A percentile compares a stretch with the other conserved stretches of the same genome.
Conservation (phyloP, 1,140 invertebrate genomes). For the Condylostylus longicornis region DNA sequence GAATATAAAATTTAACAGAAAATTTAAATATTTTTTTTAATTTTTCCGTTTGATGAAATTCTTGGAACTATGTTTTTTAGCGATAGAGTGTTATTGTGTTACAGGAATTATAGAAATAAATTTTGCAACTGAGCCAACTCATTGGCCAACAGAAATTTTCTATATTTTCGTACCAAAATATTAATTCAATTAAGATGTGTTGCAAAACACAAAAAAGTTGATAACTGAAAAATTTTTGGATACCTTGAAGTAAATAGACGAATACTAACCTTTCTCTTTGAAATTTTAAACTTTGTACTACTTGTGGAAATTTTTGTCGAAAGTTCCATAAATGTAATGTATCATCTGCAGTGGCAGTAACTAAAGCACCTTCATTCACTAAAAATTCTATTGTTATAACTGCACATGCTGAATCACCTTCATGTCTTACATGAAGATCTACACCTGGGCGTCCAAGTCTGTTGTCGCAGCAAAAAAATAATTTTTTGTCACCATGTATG, state of each 20-base stretch:
- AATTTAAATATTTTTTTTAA: too few relatives aligned
- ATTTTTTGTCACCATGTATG: neutral
- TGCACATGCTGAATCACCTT: constrained; percentile 46
- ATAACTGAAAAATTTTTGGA: neutral
- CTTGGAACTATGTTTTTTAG: too few relatives aligned
- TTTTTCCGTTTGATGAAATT: too few relatives aligned
- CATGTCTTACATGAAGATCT: constrained; percentile 82
- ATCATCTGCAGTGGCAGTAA: constrained; percentile 90
- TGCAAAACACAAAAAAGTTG: too few relatives aligned
- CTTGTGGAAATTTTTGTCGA: constrained; percentile 83
- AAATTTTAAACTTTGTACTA: constrained; percentile 92
- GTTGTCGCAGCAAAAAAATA: constrained; percentile 4
- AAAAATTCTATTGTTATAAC: constrained; percentile 87
- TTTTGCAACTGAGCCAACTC: too few relatives aligned
- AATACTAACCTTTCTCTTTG: constrained; percentile 77
- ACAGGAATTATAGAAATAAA: too few relatives aligned
- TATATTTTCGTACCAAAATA: too few relatives aligned
- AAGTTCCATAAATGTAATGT: constrained; percentile 95
- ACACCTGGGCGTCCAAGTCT: constrained; percentile 90
- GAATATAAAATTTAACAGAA: too few relatives aligned
- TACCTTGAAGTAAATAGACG: neutral
- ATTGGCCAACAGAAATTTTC: too few relatives aligned
- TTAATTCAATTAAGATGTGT: too few relatives aligned
- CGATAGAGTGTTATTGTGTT: too few relatives aligned
- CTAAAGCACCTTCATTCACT: constrained; percentile 88